These are phyloP conservation scores for Trichonephila clavipes DNA, from an alignment of 1,140 invertebrate genomes.

Conservation along the genomic window DNA sequence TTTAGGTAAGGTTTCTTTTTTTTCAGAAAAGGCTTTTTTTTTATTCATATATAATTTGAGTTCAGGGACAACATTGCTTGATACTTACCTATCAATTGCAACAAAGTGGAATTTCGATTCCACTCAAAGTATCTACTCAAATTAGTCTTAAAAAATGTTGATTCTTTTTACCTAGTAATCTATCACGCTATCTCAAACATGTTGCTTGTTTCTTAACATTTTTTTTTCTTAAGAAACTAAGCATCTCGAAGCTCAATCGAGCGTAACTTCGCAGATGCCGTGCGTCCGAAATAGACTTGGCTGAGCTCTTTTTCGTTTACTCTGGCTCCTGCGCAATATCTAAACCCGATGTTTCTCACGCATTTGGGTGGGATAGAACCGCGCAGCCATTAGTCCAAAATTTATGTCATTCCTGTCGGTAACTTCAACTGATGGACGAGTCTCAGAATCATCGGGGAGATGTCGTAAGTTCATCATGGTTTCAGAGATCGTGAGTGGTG, in stretches of 20 bases:
- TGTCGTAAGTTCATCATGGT: neutral
- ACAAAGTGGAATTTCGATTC: no score
- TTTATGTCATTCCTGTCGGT: constrained; percentile 32
- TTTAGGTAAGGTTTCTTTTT: no score
- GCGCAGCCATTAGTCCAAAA: constrained; percentile 15
- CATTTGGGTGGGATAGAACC: neutral
- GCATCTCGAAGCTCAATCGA: constrained; percentile 26
- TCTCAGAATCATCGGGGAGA: neutral
- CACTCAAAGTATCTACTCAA: neutral
- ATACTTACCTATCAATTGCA: no score
- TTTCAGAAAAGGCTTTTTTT: no score
- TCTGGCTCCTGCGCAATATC: constrained; percentile 29
- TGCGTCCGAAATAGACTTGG: neutral
- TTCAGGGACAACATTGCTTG: no score
- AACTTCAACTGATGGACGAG: constrained; percentile 7
- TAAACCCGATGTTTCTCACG: constrained; percentile 48
- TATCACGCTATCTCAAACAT: neutral
- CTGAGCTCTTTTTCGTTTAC: neutral
- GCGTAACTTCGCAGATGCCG: constrained; percentile 16
- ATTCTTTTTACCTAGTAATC: neutral
- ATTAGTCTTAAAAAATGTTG: neutral
- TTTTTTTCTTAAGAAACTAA: neutral
- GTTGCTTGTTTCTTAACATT: neutral
- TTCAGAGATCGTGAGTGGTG: neutral
- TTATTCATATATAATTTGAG: no score